phyloP scores from a whole-genome alignment of 2,797 vertebrate genomes.

The Sebastes steindachneri region DNA sequence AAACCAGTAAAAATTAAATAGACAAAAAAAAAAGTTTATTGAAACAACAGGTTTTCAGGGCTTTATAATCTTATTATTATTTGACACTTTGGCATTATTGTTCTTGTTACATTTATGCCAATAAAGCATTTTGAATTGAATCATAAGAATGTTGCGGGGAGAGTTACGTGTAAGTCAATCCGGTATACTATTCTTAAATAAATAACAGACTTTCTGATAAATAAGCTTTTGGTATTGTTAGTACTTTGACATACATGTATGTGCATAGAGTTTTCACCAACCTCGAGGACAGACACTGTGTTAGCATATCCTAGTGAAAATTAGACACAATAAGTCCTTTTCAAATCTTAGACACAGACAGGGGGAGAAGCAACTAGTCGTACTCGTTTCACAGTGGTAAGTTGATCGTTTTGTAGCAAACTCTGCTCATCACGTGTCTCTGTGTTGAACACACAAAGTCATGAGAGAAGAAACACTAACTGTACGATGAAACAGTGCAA shows the following conservation, averaged over 20 bases:
- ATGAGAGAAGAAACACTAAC: not conserved
- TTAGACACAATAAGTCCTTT: not conserved
- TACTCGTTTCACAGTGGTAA: not conserved
- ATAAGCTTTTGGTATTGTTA: not conserved
- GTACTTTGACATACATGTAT: not conserved
- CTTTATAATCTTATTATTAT: not conserved
- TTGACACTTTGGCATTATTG: no score
- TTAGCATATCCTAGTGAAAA: not conserved
- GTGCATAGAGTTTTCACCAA: not conserved
- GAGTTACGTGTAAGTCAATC: not conserved
- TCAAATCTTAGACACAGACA: not conserved
- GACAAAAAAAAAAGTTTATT: not conserved
- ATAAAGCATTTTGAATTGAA: no score
- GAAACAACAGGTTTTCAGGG: not conserved
- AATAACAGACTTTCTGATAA: not conserved
- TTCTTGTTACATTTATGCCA: no score
- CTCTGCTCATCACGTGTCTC: not conserved
- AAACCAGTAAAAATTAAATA: not conserved
- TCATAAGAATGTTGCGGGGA: not conserved
- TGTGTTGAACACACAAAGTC: not conserved
- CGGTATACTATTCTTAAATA: not conserved
- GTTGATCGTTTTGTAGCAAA: not conserved
- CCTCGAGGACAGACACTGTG: not conserved
- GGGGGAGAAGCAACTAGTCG: not conserved
- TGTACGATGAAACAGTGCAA: not conserved